phyloP scores from a whole-genome alignment of 92 coral and sea anemone genomes.

The Paragorgia papillata region DNA sequence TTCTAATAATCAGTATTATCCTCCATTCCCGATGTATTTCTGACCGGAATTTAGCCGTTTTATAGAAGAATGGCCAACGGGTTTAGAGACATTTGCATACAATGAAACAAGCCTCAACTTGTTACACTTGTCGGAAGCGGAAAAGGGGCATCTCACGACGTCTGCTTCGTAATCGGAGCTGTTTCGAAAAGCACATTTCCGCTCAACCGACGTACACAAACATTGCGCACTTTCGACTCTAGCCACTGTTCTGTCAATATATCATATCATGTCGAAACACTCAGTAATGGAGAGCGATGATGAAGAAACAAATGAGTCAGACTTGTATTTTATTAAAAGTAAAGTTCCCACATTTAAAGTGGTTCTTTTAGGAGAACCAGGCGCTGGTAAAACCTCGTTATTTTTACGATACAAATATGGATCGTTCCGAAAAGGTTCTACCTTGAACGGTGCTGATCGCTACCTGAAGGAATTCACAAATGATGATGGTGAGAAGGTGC shows the following conservation, averaged over 20 bases:
- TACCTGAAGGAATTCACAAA: slow-evolving; percentile 73
- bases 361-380: slow-evolving; percentile 86
- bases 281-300: neutral
- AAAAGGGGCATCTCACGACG: too few relatives aligned
- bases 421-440: slow-evolving; percentile 60
- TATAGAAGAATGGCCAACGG: too few relatives aligned
- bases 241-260: too few relatives aligned
- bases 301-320: slow-evolving; percentile 58
- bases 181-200: neutral
- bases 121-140: too few relatives aligned
- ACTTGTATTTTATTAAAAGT: slow-evolving; percentile 50
- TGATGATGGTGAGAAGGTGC: slow-evolving; percentile 72
- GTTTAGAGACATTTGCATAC: too few relatives aligned
- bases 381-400: slow-evolving; percentile 89
- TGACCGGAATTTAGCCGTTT: too few relatives aligned
- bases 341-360: slow-evolving; percentile 89
- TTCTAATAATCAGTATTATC: too few relatives aligned
- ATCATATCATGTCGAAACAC: neutral
- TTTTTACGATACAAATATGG: slow-evolving; percentile 83
- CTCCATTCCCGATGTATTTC: too few relatives aligned
- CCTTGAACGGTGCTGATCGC: slow-evolving; percentile 83
- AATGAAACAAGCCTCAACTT: too few relatives aligned
- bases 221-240: neutral
- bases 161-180: too few relatives aligned
- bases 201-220: neutral